Base-by-base conservation (phyloP, 2,888 invertebrate species). In the Sphaerophoria taeniata region DNA sequence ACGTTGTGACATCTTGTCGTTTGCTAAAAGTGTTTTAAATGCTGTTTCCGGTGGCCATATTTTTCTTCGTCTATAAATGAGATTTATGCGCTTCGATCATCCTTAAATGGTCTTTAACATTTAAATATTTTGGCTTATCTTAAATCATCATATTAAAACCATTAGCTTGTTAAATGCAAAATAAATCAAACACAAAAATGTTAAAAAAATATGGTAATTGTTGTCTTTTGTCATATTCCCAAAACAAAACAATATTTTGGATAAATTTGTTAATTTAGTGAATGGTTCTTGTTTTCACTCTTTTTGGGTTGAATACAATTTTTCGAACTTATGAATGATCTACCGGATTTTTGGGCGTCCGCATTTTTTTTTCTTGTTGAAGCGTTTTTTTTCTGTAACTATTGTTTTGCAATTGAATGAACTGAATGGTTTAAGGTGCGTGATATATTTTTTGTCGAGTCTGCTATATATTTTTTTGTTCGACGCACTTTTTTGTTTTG, bases 161-260 rank as follows among this genome's bases (percentile, higher is more conserved):
- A 16, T 65, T 49, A 65, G 47, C 63, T 49, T 31, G 60, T 49
- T 49, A 65, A 65, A 65, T 65, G 65, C 0, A 34, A 49, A 34
- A 65, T 65, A 65, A 65, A 65, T 65, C 65, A 65, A 65, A 49
- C 16, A 36, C 6, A 43, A 7, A 39, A 39, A 39, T 7, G 6
- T 7, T 39, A 39, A 39, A 39, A 24, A 63, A 63, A 24, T 24
- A 24, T 24, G 24, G 24, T 24, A 24, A 24, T 24, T 24, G 24
- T 24, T 24, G 24, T 24, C 24, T 24, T 24, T 6, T 16, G 49
- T 34, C 33, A 47, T 49, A 14, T 31, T 63, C 11, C 33, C 34
- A 49, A 63, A 14, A 12, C 11, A 49, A 14, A 4, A 51, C 16
- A 24, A 16, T 11, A 12, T 1, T 2, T 58, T 14, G 16, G 14